phyloP scores from a whole-genome alignment of 2,888 invertebrate genomes.

The Cephus spinipes region DNA sequence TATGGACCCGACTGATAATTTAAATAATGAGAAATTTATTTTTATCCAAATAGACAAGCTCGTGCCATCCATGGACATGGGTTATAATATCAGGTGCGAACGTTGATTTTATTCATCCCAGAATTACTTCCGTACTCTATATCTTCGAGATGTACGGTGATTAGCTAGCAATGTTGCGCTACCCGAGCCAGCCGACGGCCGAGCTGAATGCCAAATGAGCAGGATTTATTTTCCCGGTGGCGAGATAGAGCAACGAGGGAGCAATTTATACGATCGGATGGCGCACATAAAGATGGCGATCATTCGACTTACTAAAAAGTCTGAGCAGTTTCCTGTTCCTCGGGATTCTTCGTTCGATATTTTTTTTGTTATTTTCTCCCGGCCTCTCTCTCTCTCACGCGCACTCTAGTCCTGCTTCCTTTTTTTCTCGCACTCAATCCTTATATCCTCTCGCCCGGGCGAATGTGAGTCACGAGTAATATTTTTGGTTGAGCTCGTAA shows the following conservation, averaged over 20 bases:
- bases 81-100: constrained; percentile 9
- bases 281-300: not conserved
- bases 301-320: not conserved
- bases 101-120: constrained; percentile 23
- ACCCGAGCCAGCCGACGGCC: constrained; percentile 26
- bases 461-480: constrained; percentile 1
- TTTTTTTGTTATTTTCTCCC: not conserved
- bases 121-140: constrained; percentile 37
- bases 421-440: not conserved
- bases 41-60: not conserved
- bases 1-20: not conserved
- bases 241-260: not conserved
- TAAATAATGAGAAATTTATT: not conserved
- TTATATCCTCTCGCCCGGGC: not conserved
- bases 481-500: not conserved
- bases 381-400: not conserved
- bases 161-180: constrained; percentile 36
- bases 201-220: constrained; percentile 36
- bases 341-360: not conserved
- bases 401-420: not conserved
- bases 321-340: not conserved
- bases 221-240: constrained; percentile 5
- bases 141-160: constrained; percentile 37
- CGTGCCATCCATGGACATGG: not conserved
- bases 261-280: not conserved